phyloP scores from a whole-genome alignment of 30 jellyfish, hydroid and myxozoan species.

The Pelagia noctiluca region DNA sequence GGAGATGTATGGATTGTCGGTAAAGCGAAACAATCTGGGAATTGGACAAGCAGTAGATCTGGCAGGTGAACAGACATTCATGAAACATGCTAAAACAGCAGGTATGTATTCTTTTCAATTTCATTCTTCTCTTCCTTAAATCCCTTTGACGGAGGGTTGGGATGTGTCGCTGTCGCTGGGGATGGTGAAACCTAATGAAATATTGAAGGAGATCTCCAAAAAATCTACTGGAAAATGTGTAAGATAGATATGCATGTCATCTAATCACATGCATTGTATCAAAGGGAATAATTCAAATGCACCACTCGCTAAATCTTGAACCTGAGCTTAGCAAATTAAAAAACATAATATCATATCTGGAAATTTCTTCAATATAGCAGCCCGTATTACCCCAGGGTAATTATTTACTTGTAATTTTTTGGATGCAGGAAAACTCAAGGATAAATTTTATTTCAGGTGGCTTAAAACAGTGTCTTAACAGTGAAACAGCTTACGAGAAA shows the following conservation, averaged over 20 bases:
- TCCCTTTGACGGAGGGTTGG: slow-evolving; percentile 10
- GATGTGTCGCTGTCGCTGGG: slow-evolving; percentile 11
- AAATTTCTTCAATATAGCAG: slow-evolving; percentile 1
- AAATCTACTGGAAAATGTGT: not conserved
- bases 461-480: not conserved
- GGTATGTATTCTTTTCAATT: not conserved
- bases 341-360: slow-evolving; percentile 1
- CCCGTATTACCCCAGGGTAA: slow-evolving; percentile 7
- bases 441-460: slow-evolving; percentile 31
- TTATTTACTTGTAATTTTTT: not conserved
- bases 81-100: no score
- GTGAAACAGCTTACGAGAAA: slow-evolving; percentile 11
- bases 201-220: slow-evolving; percentile 3
- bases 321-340: slow-evolving; percentile 3
- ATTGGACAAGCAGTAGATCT: no score
- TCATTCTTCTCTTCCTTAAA: not conserved
- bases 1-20: no score
- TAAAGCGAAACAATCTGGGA: no score
- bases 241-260: slow-evolving; percentile 2
- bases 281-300: slow-evolving; percentile 2
- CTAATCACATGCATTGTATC: slow-evolving; percentile 3
- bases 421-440: slow-evolving; percentile 8
- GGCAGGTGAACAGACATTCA: no score
- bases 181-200: slow-evolving; percentile 3
- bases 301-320: slow-evolving; percentile 5